Percentiles rank a stretch among this genome's conserved stretches.
Conservation (phyloP, 2,888 invertebrate species). For the Ctena decussata region DNA sequence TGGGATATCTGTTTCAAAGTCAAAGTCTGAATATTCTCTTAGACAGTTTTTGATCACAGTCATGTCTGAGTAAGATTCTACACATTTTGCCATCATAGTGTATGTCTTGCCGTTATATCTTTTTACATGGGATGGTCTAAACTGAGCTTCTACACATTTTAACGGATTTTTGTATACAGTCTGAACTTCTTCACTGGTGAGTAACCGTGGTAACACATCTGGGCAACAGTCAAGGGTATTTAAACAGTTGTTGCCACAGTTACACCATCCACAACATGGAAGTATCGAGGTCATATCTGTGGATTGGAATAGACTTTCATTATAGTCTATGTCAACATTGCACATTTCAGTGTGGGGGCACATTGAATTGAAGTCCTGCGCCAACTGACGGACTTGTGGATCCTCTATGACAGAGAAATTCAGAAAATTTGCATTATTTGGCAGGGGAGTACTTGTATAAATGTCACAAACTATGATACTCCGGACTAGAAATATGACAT, state of each 20-base stretch:
- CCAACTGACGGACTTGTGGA: not conserved
- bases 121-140: not conserved
- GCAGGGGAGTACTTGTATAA: no score
- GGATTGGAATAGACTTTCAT: not conserved
- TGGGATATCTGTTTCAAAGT: constrained; percentile 19
- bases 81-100: constrained; percentile 18
- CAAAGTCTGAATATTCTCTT: constrained; percentile 24
- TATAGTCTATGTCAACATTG: not conserved
- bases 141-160: constrained; percentile 26
- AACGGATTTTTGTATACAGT: not conserved
- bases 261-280: constrained; percentile 23
- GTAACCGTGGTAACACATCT: constrained; percentile 9
- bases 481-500: no score
- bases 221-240: constrained; percentile 14
- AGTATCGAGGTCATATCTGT: not conserved
- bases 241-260: constrained; percentile 7
- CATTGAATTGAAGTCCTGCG: not conserved
- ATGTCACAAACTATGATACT: no score
- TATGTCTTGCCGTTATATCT: constrained; percentile 19
- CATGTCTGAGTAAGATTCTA: not conserved
- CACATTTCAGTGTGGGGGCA: constrained; percentile 28
- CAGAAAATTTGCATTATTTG: no score
- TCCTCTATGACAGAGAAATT: not conserved
- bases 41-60: constrained; percentile 7
- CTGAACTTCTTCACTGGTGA: not conserved